Evolutionary conservation across 2,113 vertebrate genomes (phyloP).

Genomic region (Chloropsis cyanopogon): DNA sequence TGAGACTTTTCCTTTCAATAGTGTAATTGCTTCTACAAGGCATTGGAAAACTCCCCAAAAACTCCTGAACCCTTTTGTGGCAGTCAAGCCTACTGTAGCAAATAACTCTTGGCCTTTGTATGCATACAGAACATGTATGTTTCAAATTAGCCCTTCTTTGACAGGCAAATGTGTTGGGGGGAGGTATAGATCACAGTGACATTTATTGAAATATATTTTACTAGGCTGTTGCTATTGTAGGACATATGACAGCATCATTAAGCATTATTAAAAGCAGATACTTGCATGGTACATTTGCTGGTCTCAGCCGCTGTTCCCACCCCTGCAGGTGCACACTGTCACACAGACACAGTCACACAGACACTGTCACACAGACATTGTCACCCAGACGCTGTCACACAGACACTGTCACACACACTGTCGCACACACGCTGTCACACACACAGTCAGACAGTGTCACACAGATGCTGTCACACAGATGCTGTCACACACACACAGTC

Average conservation of each 20-base stretch:
- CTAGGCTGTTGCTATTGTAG: neutral
- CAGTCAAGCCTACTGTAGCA: neutral
- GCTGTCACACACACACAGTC: no score
- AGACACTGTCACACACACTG: neutral
- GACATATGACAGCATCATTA: neutral
- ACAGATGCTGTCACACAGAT: no score
- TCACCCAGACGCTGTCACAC: neutral
- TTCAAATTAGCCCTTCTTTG: neutral
- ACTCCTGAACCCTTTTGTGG: neutral
- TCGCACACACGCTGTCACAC: no score
- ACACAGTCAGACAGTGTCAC: no score
- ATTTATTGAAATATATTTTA: neutral
- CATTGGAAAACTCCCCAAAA: neutral
- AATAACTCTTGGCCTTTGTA: neutral
- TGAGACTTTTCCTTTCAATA: neutral
- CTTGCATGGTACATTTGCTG: rapidly evolving
- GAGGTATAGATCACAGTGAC: neutral
- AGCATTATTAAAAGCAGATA: neutral
- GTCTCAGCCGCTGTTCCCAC: rapidly evolving
- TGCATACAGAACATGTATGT: neutral
- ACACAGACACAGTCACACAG: neutral
- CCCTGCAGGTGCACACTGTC: rapidly evolving
- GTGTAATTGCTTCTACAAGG: neutral
- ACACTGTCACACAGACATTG: rapidly evolving
- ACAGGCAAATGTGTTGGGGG: neutral